Percentiles rank a stretch among this genome's conserved stretches.
Evolutionary conservation across 2,797 vertebrate species (phyloP).

Genomic region (Pseudochromis fuscus): DNA sequence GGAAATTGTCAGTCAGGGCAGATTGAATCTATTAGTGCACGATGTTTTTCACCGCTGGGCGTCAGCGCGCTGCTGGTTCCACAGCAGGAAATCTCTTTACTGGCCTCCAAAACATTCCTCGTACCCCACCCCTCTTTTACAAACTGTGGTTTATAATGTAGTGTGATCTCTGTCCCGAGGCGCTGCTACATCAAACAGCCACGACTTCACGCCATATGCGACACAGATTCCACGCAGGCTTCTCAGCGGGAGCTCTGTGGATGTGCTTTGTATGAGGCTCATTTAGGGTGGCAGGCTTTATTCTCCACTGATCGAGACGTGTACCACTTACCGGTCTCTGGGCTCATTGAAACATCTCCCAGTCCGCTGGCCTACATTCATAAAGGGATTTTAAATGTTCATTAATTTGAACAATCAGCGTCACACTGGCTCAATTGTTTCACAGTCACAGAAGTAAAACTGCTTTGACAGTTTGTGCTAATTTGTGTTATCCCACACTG

Average conservation of each 20-base stretch:
- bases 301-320: slow-evolving; percentile 45
- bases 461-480: slow-evolving; percentile 28
- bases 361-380: slow-evolving; percentile 48
- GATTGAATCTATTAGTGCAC: slow-evolving; percentile 73
- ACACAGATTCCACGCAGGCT: slow-evolving; percentile 66
- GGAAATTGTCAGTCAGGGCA: slow-evolving; percentile 57
- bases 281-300: slow-evolving; percentile 49
- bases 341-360: slow-evolving; percentile 21
- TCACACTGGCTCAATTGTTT: slow-evolving; percentile 31
- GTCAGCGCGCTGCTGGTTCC: slow-evolving; percentile 59
- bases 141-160: slow-evolving; percentile 80
- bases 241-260: slow-evolving; percentile 53
- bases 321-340: slow-evolving; percentile 38
- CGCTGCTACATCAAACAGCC: slow-evolving; percentile 78
- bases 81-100: slow-evolving; percentile 80
- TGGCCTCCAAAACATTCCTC: slow-evolving; percentile 65
- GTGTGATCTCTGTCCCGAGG: slow-evolving; percentile 80
- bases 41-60: slow-evolving; percentile 57
- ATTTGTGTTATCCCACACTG: slow-evolving; percentile 33
- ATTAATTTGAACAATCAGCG: slow-evolving; percentile 62
- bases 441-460: slow-evolving; percentile 32
- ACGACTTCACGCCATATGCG: slow-evolving; percentile 65
- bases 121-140: slow-evolving; percentile 60
- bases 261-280: slow-evolving; percentile 61
- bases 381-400: slow-evolving; percentile 57